These are phyloP conservation scores for Temnothorax longispinosus DNA, from an alignment of 1,140 invertebrate genomes.

Conservation along the genomic window DNA sequence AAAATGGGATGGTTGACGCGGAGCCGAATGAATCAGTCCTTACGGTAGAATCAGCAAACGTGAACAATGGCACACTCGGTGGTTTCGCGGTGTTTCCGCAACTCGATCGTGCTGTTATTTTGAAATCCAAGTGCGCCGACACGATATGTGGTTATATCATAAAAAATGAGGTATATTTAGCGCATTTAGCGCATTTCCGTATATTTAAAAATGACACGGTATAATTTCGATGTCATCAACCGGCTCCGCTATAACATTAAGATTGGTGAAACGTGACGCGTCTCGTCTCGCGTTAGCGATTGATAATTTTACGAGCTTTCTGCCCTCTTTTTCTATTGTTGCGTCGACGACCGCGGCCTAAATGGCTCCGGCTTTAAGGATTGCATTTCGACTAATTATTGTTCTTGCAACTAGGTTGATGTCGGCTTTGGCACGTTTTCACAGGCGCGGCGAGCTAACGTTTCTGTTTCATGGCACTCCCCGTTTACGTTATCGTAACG, in stretches of 20 bases:
- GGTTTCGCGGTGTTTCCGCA: constrained; percentile 59
- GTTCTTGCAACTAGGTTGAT: not conserved
- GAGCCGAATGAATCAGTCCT: constrained; percentile 34
- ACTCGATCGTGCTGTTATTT: constrained; percentile 46
- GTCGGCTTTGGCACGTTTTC: constrained; percentile 30
- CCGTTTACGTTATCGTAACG: constrained; percentile 25
- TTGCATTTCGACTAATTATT: constrained; percentile 42
- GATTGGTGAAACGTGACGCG: not conserved
- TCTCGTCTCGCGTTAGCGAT: not conserved
- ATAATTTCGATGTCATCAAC: not conserved
- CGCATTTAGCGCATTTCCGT: not conserved
- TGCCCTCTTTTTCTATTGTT: not conserved
- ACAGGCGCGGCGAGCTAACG: not conserved
- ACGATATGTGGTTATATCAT: not conserved
- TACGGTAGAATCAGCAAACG: constrained; percentile 60
- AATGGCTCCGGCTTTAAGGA: constrained; percentile 23
- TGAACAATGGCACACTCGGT: constrained; percentile 43
- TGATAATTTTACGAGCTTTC: constrained; percentile 35
- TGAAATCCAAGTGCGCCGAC: constrained; percentile 9
- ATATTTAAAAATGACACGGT: not conserved
- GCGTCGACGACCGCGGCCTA: not conserved
- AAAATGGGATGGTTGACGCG: constrained; percentile 37
- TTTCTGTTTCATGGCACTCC: constrained; percentile 13
- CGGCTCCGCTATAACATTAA: not conserved
- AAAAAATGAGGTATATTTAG: not conserved